These are phyloP conservation scores for Chaetorhynchus papuensis DNA, from an alignment of 2,113 vertebrate genomes.

Conservation along the genomic window DNA sequence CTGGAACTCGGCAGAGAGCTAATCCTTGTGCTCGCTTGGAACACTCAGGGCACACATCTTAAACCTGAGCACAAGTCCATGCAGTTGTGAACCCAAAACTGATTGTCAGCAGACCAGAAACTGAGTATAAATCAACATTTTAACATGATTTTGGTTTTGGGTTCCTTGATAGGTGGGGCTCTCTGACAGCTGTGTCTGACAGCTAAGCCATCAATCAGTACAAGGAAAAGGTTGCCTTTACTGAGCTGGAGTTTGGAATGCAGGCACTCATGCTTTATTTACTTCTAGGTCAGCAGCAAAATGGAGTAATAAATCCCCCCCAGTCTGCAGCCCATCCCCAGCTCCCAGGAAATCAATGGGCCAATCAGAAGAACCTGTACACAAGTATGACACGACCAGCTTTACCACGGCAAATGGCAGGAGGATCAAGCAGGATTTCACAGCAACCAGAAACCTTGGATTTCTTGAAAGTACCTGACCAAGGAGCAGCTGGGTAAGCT, in stretches of 20 bases:
- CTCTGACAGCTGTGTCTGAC: neutral
- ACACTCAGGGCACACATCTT: neutral
- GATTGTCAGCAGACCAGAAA: neutral
- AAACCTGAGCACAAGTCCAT: neutral
- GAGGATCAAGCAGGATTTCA: constrained; percentile 67
- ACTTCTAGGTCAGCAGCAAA: constrained; percentile 82
- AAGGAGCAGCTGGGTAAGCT: constrained; percentile 96
- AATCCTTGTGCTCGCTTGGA: neutral
- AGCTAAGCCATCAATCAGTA: neutral
- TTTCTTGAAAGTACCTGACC: constrained; percentile 91
- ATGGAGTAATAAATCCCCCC: constrained; percentile 78
- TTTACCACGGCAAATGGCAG: constrained; percentile 77
- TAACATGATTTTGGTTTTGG: neutral
- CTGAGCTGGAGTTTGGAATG: neutral
- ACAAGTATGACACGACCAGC: constrained; percentile 72
- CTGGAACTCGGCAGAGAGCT: neutral
- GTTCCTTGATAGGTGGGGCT: neutral
- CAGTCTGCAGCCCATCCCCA: constrained; percentile 70
- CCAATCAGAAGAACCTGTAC: constrained; percentile 69
- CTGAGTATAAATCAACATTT: neutral
- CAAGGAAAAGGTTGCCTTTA: too few relatives aligned
- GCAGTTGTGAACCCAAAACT: neutral
- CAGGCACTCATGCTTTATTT: neutral
- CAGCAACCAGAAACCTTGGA: constrained; percentile 84
- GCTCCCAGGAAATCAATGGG: constrained; percentile 54